Evolutionary conservation across 1,140 invertebrate genomes (phyloP), one percentile per base, ranked within the genome.

Genomic region (Drosophila pectinifera): DNA sequence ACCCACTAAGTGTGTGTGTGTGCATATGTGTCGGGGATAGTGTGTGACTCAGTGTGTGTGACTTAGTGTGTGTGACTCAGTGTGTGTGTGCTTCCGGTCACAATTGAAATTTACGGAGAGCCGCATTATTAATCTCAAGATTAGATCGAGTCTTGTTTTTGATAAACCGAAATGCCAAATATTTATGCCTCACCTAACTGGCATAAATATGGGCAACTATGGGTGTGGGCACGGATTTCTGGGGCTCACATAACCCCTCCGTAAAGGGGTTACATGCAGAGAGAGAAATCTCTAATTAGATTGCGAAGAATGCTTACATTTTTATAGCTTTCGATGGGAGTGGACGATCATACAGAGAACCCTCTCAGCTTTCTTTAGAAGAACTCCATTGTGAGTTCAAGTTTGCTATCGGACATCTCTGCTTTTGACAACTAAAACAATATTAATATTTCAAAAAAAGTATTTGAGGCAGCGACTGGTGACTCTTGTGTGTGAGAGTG

Each of bases 51-150:
- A 10, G 28, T 31, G 28, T 31, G 22, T 22, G 22, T 22, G 22
- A n/a, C 22, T 22, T n/a, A n/a, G 18, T 28, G 48, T 53, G 46
- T 26, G 18, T 28, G n/a, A n/a, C n/a, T n/a, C n/a, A n/a, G 46
- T 2, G 13, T 20, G 41, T 74, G 54, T 43, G 46, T 74, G 42
- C 61, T 57, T 39, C 43, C 48, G 54, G 43, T 45, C 49, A 61
- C 74, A 82, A 82, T 85, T 83, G 81, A 85, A 85, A 80, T 83
- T 72, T 86, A 79, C 79, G 63, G 59, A 88, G 78, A 79, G 83
- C 79, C 83, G 78, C 79, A 80, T 83, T 88, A 83, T 88, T 88
- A 89, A 88, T 88, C 83, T 88, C 63, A 64, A 89, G 83, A 88
- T 88, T 88, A 83, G 83, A 89, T 82, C 45, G 55, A 89, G 76